Evolutionary conservation across 2,113 vertebrate species (phyloP).

Genomic region (Lepidothrix coronata): DNA sequence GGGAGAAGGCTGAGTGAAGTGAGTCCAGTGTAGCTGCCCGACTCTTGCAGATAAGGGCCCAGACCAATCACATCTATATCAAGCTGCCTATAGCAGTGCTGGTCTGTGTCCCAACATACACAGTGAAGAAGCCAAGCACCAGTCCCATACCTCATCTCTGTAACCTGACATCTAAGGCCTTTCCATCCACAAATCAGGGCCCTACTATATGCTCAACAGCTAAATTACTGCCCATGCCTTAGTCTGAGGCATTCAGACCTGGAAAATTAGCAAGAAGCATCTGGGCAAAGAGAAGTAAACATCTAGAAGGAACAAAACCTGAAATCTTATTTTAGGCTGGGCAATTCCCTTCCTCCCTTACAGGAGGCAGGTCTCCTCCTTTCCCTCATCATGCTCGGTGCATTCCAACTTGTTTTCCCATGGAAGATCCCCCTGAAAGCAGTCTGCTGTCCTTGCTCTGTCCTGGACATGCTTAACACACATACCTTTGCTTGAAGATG

Average conservation of each 20-base stretch:
- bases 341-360: background rate
- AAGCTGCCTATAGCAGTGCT: background rate
- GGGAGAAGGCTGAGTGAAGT: background rate
- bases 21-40: rapidly evolving
- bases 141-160: background rate
- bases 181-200: background rate
- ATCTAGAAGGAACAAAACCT: background rate
- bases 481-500: background rate
- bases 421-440: background rate
- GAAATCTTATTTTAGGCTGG: background rate
- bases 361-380: background rate
- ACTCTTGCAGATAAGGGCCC: background rate
- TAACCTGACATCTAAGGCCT: background rate
- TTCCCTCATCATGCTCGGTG: background rate
- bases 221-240: background rate
- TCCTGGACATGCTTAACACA: background rate
- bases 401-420: background rate
- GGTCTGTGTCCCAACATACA: background rate
- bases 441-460: background rate
- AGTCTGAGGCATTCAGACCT: background rate
- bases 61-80: rapidly evolving
- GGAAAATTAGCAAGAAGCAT: background rate
- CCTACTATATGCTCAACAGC: background rate
- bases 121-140: background rate
- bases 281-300: background rate